Evolutionary conservation across 92 coral and sea anemone genomes (phyloP).

Genomic region (Scolanthus callimorphus): DNA sequence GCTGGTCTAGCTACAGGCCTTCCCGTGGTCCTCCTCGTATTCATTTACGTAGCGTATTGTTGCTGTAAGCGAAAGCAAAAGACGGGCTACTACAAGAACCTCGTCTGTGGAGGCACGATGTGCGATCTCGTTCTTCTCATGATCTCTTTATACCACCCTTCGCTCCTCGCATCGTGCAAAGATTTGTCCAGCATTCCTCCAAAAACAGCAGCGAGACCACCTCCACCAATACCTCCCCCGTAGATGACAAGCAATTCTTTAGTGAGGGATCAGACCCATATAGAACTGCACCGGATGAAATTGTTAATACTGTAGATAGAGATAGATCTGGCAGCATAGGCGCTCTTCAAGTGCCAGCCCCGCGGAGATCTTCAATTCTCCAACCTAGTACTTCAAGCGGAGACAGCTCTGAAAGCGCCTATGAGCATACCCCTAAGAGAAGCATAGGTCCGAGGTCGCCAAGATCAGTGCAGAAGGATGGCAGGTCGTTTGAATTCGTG

Average conservation of each 20-base stretch:
- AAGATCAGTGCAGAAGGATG: constrained; percentile 56
- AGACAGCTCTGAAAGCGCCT: constrained; percentile 85
- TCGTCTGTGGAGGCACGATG: constrained; percentile 91
- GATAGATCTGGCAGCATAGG: constrained; percentile 66
- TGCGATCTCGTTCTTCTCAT: constrained; percentile 61
- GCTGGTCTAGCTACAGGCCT: constrained; percentile 96
- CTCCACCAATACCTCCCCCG: constrained; percentile 83
- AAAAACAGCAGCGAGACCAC: constrained; percentile 86
- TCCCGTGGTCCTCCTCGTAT: constrained; percentile 81
- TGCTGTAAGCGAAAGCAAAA: constrained; percentile 85
- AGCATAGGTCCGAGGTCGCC: constrained; percentile 70
- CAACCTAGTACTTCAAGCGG: constrained; percentile 87
- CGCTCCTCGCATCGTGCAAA: constrained; percentile 87
- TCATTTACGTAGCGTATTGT: constrained; percentile 86
- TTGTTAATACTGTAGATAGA: constrained; percentile 59
- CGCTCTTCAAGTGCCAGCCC: constrained; percentile 61
- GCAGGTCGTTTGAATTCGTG: constrained; percentile 92
- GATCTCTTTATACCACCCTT: constrained; percentile 93
- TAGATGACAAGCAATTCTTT: constrained; percentile 85
- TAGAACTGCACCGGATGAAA: constrained; percentile 92
- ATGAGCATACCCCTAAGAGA: constrained; percentile 63
- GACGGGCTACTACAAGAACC: constrained; percentile 75
- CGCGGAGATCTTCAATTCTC: constrained; percentile 68
- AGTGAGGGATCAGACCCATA: constrained; percentile 95
- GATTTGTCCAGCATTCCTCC: constrained; percentile 94